Evolutionary conservation across 2,888 invertebrate genomes (phyloP).

Genomic region (Ochlodes sylvanus): DNA sequence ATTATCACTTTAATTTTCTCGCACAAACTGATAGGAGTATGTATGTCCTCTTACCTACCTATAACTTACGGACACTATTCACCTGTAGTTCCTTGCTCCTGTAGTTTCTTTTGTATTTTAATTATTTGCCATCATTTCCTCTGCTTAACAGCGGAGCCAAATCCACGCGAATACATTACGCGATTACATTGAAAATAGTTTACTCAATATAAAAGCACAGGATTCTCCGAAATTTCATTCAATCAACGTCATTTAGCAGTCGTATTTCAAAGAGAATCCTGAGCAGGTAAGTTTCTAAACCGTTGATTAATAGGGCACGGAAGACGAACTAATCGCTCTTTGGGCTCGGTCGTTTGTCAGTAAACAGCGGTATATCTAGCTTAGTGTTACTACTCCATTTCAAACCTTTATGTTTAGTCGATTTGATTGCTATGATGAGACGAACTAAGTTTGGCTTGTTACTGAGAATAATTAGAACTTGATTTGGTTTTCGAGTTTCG

Average conservation of each 20-base stretch:
- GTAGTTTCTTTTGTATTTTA: too few species aligned
- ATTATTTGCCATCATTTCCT: too few species aligned
- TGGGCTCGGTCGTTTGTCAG: constrained; percentile 44
- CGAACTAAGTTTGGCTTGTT: neutral
- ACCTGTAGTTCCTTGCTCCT: too few species aligned
- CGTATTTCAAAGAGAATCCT: constrained; percentile 39
- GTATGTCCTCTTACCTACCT: too few species aligned
- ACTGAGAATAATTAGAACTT: too few species aligned
- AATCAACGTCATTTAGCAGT: constrained; percentile 31
- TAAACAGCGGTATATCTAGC: constrained; percentile 36
- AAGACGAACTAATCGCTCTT: constrained; percentile 55
- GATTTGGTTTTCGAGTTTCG: too few species aligned
- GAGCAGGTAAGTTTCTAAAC: constrained; percentile 59
- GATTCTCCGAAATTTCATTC: constrained; percentile 30
- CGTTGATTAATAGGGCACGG: constrained; percentile 62
- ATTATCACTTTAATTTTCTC: too few species aligned
- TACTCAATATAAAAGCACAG: neutral
- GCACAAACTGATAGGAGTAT: too few species aligned
- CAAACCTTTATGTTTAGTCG: constrained; percentile 13
- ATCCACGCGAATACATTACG: neutral
- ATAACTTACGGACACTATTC: too few species aligned
- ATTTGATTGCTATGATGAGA: neutral
- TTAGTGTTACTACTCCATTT: constrained; percentile 29
- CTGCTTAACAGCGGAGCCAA: neutral
- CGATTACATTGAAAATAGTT: constrained; percentile 5